Percentiles rank a stretch among this genome's conserved stretches.
Evolutionary conservation across 2,888 invertebrate species (phyloP).

Genomic region (Suillia variegata): DNA sequence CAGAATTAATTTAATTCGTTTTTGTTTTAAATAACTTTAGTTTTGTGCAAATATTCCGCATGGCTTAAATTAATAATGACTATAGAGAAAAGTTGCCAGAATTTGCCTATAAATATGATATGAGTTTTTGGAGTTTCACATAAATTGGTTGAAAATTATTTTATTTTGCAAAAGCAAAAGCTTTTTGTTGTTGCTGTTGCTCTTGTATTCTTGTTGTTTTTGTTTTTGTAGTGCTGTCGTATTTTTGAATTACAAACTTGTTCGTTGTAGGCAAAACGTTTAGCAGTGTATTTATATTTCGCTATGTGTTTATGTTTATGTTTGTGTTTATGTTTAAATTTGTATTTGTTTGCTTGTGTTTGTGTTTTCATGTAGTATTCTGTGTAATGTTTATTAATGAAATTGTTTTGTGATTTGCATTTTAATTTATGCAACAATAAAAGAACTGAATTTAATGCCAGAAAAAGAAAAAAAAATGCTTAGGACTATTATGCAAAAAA

Average conservation of each 20-base stretch:
- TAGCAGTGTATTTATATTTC: background rate
- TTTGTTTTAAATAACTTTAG: no score
- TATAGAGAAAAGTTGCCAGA: no score
- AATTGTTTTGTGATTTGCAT: constrained; percentile 55
- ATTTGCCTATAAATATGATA: background rate
- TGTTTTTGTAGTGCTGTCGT: background rate
- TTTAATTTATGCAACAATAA: constrained; percentile 52
- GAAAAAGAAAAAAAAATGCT: background rate
- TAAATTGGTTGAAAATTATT: background rate
- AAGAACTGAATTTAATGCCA: constrained; percentile 25
- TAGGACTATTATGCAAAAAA: background rate
- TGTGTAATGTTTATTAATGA: constrained; percentile 54
- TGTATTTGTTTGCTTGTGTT: background rate
- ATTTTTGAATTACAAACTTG: background rate
- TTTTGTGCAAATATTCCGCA: no score
- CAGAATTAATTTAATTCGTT: no score
- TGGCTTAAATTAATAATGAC: no score
- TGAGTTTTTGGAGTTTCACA: background rate
- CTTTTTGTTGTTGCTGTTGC: no score
- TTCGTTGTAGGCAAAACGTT: background rate
- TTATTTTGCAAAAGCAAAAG: background rate
- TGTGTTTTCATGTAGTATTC: no score
- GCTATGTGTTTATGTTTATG: background rate
- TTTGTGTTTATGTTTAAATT: no score
- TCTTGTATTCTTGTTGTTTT: no score